Evolutionary conservation across 2,888 invertebrate species (phyloP).

Genomic region (Chloromyia formosa): DNA sequence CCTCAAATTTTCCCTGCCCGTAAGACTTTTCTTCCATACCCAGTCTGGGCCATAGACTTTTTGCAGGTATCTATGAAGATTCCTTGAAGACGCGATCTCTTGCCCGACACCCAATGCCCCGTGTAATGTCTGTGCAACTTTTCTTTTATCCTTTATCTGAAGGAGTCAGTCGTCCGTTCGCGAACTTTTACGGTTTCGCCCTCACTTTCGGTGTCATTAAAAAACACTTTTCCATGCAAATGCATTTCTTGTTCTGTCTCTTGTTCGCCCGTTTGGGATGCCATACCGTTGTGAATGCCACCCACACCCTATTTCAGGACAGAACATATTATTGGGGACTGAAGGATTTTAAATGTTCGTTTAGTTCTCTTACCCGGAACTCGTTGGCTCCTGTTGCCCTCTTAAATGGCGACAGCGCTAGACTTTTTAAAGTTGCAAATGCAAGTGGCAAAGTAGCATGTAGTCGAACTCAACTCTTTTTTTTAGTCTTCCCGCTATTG

Average conservation of each 20-base stretch:
- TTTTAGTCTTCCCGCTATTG: too few species aligned
- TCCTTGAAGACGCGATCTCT: neutral
- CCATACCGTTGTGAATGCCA: too few species aligned
- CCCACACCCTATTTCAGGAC: neutral
- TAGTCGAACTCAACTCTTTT: constrained; percentile 8
- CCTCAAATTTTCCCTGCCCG: neutral
- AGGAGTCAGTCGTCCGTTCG: constrained; percentile 41
- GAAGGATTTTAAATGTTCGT: constrained; percentile 19
- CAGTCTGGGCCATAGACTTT: neutral
- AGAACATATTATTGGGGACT: constrained; percentile 35
- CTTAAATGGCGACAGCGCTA: neutral
- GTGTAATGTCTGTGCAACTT: constrained; percentile 21
- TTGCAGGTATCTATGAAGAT: neutral
- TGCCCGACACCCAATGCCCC: neutral
- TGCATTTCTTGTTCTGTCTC: constrained; percentile 45
- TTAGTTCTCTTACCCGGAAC: constrained; percentile 16
- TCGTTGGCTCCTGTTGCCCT: constrained; percentile 1
- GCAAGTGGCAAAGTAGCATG: neutral
- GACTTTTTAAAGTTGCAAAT: neutral
- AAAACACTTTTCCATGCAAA: constrained; percentile 50
- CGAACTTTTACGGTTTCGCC: constrained; percentile 39
- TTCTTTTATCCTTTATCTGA: constrained; percentile 45
- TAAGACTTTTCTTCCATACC: neutral
- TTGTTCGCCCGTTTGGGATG: too few species aligned
- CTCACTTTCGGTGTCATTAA: constrained; percentile 47